A percentile compares a stretch with the other conserved stretches of the same genome.
Conservation (phyloP, 2,888 invertebrate species). For the Clanis bilineata region DNA sequence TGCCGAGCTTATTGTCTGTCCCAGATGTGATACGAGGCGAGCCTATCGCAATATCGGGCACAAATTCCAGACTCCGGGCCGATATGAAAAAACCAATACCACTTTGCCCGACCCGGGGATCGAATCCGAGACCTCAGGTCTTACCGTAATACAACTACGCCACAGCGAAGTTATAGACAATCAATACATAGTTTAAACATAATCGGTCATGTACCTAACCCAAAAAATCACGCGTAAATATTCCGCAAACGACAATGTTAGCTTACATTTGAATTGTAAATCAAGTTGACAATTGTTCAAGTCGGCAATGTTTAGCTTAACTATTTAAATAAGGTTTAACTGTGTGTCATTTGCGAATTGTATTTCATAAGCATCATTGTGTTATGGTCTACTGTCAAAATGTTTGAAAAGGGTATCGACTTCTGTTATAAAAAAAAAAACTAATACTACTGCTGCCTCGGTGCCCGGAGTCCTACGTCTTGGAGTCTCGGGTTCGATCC, state of each 20-base stretch:
- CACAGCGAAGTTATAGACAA: background rate
- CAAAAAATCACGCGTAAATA: background rate
- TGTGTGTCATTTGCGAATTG: background rate
- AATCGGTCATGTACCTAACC: background rate
- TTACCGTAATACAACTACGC: too few relatives aligned
- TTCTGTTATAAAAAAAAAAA: too few relatives aligned
- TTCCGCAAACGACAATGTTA: constrained; percentile 1
- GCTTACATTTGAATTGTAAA: constrained; percentile 8
- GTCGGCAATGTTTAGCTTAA: background rate
- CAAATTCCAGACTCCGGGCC: too few relatives aligned
- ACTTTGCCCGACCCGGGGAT: too few relatives aligned
- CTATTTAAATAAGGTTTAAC: background rate
- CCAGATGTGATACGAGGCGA: too few relatives aligned
- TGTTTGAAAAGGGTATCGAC: background rate
- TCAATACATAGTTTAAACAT: background rate
- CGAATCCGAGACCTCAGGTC: too few relatives aligned
- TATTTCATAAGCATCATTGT: background rate
- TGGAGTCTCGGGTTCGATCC: too few relatives aligned
- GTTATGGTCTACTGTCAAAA: background rate
- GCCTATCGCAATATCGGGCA: too few relatives aligned
- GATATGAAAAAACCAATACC: too few relatives aligned
- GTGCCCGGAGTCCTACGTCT: too few relatives aligned
- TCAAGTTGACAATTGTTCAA: background rate
- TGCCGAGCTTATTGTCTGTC: too few relatives aligned
- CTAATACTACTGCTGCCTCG: too few relatives aligned